Percentiles rank a stretch among this genome's conserved stretches.
Evolutionary conservation across 1,140 invertebrate species (phyloP).

Genomic region (Solenopsis fugax): DNA sequence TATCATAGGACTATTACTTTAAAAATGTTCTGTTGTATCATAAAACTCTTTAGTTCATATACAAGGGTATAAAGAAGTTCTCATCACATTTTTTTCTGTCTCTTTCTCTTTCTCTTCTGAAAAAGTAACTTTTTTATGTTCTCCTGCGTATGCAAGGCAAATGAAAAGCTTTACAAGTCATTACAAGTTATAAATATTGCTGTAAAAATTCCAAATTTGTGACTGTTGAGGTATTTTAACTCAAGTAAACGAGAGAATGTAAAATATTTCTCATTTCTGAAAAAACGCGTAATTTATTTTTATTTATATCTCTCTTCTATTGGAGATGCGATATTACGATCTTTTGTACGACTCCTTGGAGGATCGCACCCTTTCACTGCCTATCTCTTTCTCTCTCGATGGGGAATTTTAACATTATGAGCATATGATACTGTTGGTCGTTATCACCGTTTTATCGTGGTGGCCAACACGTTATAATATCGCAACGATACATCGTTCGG

Average conservation of each 20-base stretch:
- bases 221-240: not conserved
- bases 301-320: slow-evolving; percentile 2
- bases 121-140: not conserved
- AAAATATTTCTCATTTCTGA: not conserved
- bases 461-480: not conserved
- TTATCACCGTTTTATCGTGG: slow-evolving; percentile 8
- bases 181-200: slow-evolving; percentile 2
- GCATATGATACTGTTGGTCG: not conserved
- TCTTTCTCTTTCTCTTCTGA: not conserved
- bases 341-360: not conserved
- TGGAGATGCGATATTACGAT: slow-evolving; percentile 1
- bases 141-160: not conserved
- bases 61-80: slow-evolving; percentile 14
- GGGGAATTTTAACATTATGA: slow-evolving; percentile 9
- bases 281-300: not conserved
- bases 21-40: not conserved
- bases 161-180: not conserved
- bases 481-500: not conserved
- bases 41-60: not conserved
- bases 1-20: not conserved
- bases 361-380: not conserved
- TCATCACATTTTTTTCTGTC: not conserved
- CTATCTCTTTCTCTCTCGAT: not conserved
- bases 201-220: not conserved
- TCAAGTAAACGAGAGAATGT: not conserved